Evolutionary conservation across 2,113 vertebrate species (phyloP).

Genomic region (Microtus montanus): DNA sequence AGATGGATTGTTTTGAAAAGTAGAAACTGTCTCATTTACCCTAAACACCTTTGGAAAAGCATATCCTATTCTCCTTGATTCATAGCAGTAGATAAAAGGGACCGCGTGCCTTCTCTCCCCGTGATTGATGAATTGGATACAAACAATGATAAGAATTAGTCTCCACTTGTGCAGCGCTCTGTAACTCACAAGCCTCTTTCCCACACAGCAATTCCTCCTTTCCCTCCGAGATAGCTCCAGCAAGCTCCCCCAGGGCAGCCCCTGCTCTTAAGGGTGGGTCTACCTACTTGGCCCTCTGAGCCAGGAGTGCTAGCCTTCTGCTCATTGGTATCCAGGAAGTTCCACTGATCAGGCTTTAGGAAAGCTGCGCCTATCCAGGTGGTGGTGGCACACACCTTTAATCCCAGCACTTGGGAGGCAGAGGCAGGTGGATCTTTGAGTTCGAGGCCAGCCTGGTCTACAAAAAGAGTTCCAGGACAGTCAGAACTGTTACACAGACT

Average conservation of each 20-base stretch:
- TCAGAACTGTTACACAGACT: neutral
- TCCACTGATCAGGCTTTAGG: neutral
- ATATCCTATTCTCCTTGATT: constrained; percentile 64
- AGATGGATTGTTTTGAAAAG: constrained; percentile 53
- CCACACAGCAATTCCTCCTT: neutral
- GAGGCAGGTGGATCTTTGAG: too few species aligned
- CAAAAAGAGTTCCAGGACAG: too few species aligned
- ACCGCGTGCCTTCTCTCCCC: neutral
- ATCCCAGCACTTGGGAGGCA: too few species aligned
- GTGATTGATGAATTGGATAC: constrained; percentile 59
- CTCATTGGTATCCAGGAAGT: neutral
- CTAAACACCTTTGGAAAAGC: constrained; percentile 63
- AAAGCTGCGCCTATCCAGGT: neutral
- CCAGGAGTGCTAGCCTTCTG: neutral
- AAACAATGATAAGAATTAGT: constrained; percentile 53
- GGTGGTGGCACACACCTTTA: too few species aligned
- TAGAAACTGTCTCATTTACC: constrained; percentile 66
- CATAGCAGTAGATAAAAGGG: constrained; percentile 66
- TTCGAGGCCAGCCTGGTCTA: too few species aligned
- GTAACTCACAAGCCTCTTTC: constrained; percentile 20
- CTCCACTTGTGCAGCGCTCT: constrained; percentile 54
- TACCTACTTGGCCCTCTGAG: too few species aligned
- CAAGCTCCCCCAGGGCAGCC: neutral
- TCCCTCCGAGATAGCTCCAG: neutral
- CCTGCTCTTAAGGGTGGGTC: neutral